Base-by-base conservation (phyloP, 92 coral and sea anemone genomes). In the Actinernus sp. region DNA sequence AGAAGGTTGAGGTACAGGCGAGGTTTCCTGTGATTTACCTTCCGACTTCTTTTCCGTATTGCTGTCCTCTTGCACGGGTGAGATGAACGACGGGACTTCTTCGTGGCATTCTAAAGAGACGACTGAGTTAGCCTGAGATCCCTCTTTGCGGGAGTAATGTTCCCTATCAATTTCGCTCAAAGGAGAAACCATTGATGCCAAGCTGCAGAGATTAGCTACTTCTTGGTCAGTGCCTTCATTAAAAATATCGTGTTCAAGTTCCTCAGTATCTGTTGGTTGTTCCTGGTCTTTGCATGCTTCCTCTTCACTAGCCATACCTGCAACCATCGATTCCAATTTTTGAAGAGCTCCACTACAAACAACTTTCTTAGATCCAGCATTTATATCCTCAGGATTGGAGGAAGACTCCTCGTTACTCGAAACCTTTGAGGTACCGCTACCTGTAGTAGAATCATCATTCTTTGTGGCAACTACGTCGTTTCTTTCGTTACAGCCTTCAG, bases 281-380 rank as follows among this genome's bases (percentile, higher is more conserved):
- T 73, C 92, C 37, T 87, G 76, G 24, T 86, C 93, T 58, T 84
- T 80, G 20, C 91, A 79, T 28, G 90, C 92, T 34, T 95, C 99
- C 45, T 82, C 97, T 46, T 95, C 97, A 26, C 76, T 77, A 27
- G 93, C 99, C 89, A 95, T 95, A 68, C 87, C 95, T 25, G 99
- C 99, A 24, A 95, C 99, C 99, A 95, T 95, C 38, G 88, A 87
- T 55, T 95, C 99, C 29, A 95, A 78, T 26, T 81, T 91, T 39
- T 95, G 97, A 28, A 95, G 82, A 17, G 99, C 99, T 83, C 76
- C 93, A 25, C 78, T 70, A 8, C 55, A 70, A 3, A 57, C 78
- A 0, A 52, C 78, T 57, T 70, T 70, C 55, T 65, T 63, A 21
- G 44, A 17, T 9, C 49, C 72, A 31, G 33, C 31, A 38, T n/a